Conservation (phyloP, 2,888 invertebrate species). For the Chloromyia formosa region DNA sequence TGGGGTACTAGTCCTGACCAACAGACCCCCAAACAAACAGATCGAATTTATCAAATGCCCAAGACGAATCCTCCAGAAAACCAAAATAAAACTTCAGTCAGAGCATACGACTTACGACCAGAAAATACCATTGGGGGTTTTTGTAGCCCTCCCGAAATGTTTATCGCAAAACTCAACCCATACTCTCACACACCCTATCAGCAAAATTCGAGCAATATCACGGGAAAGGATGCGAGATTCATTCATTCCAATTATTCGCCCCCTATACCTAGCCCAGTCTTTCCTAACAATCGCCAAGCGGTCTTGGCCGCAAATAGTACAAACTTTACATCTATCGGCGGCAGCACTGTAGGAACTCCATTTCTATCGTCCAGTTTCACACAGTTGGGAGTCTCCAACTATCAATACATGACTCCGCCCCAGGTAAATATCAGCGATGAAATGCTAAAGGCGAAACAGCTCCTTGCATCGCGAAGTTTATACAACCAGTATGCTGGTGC, state of each 20-base stretch:
- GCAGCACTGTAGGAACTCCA: not conserved
- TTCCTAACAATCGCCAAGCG: too few species aligned
- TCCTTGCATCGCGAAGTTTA: constrained; percentile 19
- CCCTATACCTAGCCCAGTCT: too few species aligned
- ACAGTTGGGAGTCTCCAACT: not conserved
- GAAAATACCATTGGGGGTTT: too few species aligned
- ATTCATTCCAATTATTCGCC: too few species aligned
- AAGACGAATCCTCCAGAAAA: too few species aligned
- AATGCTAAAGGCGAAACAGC: constrained; percentile 4
- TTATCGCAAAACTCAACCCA: too few species aligned
- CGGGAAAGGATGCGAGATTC: too few species aligned
- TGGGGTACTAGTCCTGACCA: not conserved
- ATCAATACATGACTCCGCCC: not conserved
- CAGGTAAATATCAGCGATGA: constrained; percentile 2
- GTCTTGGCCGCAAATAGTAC: not conserved
- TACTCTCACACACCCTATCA: too few species aligned
- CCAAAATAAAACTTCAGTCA: too few species aligned
- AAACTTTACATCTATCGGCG: not conserved
- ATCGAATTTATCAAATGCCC: not conserved
- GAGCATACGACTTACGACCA: too few species aligned
- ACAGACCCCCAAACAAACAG: not conserved
- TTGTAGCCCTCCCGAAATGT: too few species aligned
- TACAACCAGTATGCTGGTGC: constrained; percentile 5
- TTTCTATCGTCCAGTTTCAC: constrained; percentile 5
- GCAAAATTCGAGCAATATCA: too few species aligned